Percentiles rank a stretch among this genome's conserved stretches.
These are phyloP conservation scores for Musca domestica DNA, from an alignment of 1,140 invertebrate species.

Conservation along the genomic window DNA sequence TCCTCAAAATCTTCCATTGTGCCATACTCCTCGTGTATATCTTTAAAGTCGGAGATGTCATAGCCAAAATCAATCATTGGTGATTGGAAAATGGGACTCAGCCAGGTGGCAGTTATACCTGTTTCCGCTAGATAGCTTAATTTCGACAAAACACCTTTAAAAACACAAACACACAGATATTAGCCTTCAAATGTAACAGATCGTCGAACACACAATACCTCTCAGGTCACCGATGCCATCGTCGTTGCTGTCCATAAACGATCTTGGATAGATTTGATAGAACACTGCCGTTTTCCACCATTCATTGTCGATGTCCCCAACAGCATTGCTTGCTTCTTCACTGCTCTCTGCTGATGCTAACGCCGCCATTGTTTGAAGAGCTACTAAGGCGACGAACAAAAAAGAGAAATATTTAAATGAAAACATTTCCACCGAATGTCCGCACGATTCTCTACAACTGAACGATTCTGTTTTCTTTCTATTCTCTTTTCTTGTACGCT, in stretches of 20 bases:
- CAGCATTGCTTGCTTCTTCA: background rate
- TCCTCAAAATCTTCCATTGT: constrained; percentile 70
- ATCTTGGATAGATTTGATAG: constrained; percentile 77
- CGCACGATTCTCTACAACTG: too few relatives aligned
- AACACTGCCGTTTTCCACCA: constrained; percentile 75
- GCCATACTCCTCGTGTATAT: constrained; percentile 68
- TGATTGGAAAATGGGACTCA: constrained; percentile 49
- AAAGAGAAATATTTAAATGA: background rate
- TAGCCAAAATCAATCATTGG: constrained; percentile 65
- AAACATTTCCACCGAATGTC: too few relatives aligned
- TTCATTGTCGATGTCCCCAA: constrained; percentile 44
- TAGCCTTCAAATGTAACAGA: background rate
- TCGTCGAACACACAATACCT: constrained; percentile 12
- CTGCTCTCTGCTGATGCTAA: background rate
- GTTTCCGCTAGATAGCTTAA: constrained; percentile 43
- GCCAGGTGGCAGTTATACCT: constrained; percentile 45
- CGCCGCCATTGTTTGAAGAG: background rate
- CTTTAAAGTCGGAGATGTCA: constrained; percentile 64
- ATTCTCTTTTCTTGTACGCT: background rate
- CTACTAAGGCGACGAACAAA: background rate
- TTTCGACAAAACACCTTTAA: constrained; percentile 40
- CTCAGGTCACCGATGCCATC: constrained; percentile 73
- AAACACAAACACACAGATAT: background rate
- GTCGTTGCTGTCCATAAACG: constrained; percentile 70
- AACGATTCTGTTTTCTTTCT: background rate